phyloP scores from a whole-genome alignment of 2,888 invertebrate genomes.

The Trissoscelio sp. region DNA sequence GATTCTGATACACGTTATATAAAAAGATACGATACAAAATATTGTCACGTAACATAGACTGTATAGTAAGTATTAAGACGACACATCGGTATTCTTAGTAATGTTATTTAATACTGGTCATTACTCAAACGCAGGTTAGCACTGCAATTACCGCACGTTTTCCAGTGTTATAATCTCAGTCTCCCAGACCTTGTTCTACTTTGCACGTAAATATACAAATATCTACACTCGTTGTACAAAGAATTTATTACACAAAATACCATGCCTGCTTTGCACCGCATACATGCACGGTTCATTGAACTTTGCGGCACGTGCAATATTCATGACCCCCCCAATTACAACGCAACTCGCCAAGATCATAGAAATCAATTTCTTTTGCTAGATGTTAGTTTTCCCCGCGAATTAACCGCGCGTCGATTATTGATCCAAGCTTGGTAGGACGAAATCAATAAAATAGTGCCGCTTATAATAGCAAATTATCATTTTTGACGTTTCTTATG shows the following conservation, averaged over 20 bases:
- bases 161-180: slow-evolving; percentile 49
- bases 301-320: slow-evolving; percentile 11
- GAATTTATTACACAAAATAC: slow-evolving; percentile 30
- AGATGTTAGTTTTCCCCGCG: background rate
- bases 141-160: slow-evolving; percentile 48
- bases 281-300: slow-evolving; percentile 29
- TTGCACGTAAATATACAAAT: slow-evolving; percentile 40
- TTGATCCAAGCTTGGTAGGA: background rate
- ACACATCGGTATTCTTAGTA: slow-evolving; percentile 43
- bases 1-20: no score
- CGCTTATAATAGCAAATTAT: background rate
- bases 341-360: slow-evolving; percentile 9
- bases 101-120: slow-evolving; percentile 50
- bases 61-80: slow-evolving; percentile 41
- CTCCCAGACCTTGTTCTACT: slow-evolving; percentile 59
- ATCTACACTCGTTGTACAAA: slow-evolving; percentile 14
- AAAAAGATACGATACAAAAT: slow-evolving; percentile 48
- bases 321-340: background rate
- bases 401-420: background rate
- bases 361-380: slow-evolving; percentile 21
- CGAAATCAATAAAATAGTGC: background rate
- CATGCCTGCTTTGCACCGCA: background rate
- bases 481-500: background rate
- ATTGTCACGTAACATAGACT: slow-evolving; percentile 48
- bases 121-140: slow-evolving; percentile 46